Evolutionary conservation across 2,113 vertebrate genomes (phyloP).

Genomic region (Ptychochromis oligacanthus): DNA sequence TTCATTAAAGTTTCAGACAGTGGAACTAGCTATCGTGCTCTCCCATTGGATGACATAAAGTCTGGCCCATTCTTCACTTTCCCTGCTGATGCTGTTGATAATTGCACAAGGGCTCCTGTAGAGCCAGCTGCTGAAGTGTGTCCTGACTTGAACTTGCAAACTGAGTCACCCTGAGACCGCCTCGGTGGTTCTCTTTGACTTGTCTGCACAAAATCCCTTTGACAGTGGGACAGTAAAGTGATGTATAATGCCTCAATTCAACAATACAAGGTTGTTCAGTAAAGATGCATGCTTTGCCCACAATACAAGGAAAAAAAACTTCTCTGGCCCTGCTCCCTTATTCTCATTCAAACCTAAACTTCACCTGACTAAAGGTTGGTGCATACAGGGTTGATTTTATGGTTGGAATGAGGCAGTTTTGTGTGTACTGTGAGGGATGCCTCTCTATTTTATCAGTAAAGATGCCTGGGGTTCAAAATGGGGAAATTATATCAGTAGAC

Average conservation of each 20-base stretch:
- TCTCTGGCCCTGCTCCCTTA: background rate
- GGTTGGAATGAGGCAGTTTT: constrained; percentile 26
- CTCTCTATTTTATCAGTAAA: constrained; percentile 38
- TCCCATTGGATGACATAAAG: constrained; percentile 53
- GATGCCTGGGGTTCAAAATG: constrained; percentile 22
- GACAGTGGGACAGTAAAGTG: constrained; percentile 1
- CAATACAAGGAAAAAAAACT: background rate
- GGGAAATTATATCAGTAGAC: constrained; percentile 56
- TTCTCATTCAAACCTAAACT: constrained; percentile 26
- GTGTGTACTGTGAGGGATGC: constrained; percentile 7
- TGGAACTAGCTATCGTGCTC: constrained; percentile 28
- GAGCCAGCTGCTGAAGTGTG: constrained; percentile 77
- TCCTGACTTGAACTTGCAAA: constrained; percentile 76
- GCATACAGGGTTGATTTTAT: constrained; percentile 26
- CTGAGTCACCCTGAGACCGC: constrained; percentile 68
- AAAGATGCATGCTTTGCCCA: constrained; percentile 4
- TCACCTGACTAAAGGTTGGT: constrained; percentile 30
- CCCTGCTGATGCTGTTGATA: constrained; percentile 68
- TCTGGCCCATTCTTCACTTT: constrained; percentile 59
- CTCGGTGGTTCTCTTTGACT: constrained; percentile 46
- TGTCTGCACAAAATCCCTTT: constrained; percentile 32
- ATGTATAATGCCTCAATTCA: background rate
- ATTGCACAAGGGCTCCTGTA: constrained; percentile 74
- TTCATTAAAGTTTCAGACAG: constrained; percentile 49
- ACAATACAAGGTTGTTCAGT: constrained; percentile 3